Base-by-base conservation (phyloP, 2,797 vertebrate genomes). In the Phylloscopus collybita region DNA sequence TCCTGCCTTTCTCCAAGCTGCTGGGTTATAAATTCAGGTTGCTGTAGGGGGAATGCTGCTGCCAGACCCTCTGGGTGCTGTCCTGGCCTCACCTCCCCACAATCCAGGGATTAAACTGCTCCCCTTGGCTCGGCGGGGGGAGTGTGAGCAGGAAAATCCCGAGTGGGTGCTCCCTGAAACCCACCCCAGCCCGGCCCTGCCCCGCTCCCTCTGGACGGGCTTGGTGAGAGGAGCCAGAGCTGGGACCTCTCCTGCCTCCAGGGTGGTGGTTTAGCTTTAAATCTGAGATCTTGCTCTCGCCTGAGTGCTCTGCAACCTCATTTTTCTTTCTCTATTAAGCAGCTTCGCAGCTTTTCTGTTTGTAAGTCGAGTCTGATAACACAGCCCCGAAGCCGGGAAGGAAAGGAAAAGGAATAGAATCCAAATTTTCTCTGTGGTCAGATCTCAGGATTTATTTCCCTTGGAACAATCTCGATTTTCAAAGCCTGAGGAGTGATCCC, bases 21-120 rank as follows among this genome's bases (percentile, higher is more conserved):
- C 88, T 15, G 0, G 13, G 85, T 61, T 64, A 5, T 22, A 59
- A 88, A 94, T 51, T 47, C 59, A 14, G 26, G 6, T 20, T 25
- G 53, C 85, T 73, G 64, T 2, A 26, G 84, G 40, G 59, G 0
- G 4, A 57, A 16, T 0, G 11, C 51, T 9, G 74, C 84, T 94
- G 95, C 91, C 92, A 65, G 93, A 40, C 69, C 69, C 82, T 74
- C 57, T 40, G 53, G 51, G 12, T 54, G 93, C 89, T 93, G 88
- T 84, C 88, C 94, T 84, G 87, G 94, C 94, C 93, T 96, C 90
- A 79, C 92, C 93, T 95, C 76, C 78, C 69, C 64, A 11, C 50
- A 17, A 8, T 2, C 0, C 12, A 47, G 67, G 70, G 36, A 18
- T 40, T 5, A 27, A 79, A 34, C 2, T 20, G 6, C 38, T 80